phyloP scores from a whole-genome alignment of 2,797 vertebrate species.

The Myotis myotis region DNA sequence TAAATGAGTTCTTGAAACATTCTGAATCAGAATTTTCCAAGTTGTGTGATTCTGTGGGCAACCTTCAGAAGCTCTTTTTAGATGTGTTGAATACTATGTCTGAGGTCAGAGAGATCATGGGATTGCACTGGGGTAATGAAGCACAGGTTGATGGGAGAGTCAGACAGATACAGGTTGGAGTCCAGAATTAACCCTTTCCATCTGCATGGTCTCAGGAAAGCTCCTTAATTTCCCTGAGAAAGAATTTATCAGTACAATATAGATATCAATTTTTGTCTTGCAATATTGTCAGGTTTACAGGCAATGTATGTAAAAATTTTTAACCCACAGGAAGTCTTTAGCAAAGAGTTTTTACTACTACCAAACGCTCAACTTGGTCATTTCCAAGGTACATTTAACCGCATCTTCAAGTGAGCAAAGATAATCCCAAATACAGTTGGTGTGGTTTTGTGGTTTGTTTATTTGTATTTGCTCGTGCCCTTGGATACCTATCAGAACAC shows the following conservation, averaged over 20 bases:
- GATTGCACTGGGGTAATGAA: fast-evolving
- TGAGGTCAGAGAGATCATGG: fast-evolving
- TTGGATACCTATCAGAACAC: fast-evolving
- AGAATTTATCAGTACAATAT: not conserved
- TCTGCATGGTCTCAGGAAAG: not conserved
- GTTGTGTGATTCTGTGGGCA: no score
- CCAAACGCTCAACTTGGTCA: not conserved
- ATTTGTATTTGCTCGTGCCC: not conserved
- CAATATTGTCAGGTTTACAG: not conserved
- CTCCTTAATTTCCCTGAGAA: not conserved
- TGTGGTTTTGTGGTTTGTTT: not conserved
- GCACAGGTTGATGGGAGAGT: no score
- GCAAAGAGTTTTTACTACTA: not conserved
- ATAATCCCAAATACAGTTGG: not conserved
- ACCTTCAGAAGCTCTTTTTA: not conserved
- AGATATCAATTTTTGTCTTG: not conserved
- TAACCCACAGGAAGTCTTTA: not conserved
- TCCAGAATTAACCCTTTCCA: not conserved
- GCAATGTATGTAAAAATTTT: not conserved
- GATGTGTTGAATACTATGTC: fast-evolving
- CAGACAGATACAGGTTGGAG: no score
- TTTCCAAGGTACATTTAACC: not conserved
- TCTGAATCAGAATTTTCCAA: not conserved
- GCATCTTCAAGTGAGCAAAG: not conserved
- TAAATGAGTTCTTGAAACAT: not conserved